Evolutionary conservation across 2,113 vertebrate genomes (phyloP), one percentile per base, ranked within the genome.

Genomic region (Vulpes ferrilata): DNA sequence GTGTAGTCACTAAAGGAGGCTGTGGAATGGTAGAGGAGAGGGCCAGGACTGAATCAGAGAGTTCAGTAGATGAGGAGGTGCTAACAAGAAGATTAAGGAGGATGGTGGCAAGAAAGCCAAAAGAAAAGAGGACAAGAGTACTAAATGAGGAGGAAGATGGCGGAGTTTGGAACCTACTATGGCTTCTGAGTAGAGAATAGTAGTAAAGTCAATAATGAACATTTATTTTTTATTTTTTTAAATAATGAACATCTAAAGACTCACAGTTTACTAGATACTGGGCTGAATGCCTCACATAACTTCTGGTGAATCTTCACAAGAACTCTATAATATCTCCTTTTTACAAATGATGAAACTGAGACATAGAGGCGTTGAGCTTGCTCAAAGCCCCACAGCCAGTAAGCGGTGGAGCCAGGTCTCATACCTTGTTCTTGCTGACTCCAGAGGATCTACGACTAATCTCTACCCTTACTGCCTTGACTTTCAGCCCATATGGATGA

Each of bases 221-320:
- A 30, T 35, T 30, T 64, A 69, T 43, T 43, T 43, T 43, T 43
- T 43, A 43, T 43, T 43, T 43, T 43, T 43, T 43, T 43, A 43
- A 43, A 7, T 16, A 76, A 19, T 16, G 15, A 48, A 62, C 67
- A 30, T 35, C 23, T 64, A 69, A 62, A 64, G 20, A 62, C 30
- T 57, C 9, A 59, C 30, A 0, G 0, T 84, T 30, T 32, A 12
- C 19, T 38, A 35, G 60, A 64, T 32, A n/a, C 32, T 71, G 35
- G 32, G 38, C 38, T 88, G 67, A n/a, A 35, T 48, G 35, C 30
- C 38, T 91, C 64, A 48, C 15, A 5, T 43, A 62, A 5, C 8
- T 78, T 96, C 67, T 92, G n/a, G 57, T 55, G 69, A 32, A 62
- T 78, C 43, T 76, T 71, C 73, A 69, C 32, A 92, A 76, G 87